These are phyloP conservation scores for Abrostola triplasia DNA, from an alignment of 2,888 invertebrate genomes.

Conservation along the genomic window DNA sequence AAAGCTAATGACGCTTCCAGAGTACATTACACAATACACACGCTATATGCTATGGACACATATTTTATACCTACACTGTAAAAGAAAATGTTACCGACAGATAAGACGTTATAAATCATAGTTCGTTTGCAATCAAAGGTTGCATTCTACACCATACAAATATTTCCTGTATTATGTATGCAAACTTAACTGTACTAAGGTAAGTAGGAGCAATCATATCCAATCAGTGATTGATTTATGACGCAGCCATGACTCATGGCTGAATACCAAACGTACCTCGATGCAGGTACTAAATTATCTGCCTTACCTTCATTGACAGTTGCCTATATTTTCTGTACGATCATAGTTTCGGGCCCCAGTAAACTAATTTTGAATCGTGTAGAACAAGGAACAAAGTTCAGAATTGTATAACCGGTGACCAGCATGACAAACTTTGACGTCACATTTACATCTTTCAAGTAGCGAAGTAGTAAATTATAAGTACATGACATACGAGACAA, in stretches of 20 bases:
- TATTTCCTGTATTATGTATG: slow-evolving; percentile 29
- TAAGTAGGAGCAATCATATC: slow-evolving; percentile 19
- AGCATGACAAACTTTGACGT: slow-evolving; percentile 29
- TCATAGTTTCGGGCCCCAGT: slow-evolving; percentile 16
- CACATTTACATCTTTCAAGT: slow-evolving; percentile 63
- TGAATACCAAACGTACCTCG: slow-evolving; percentile 38
- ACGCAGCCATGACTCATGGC: slow-evolving; percentile 21
- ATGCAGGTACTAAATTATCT: slow-evolving; percentile 46
- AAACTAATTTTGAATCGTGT: slow-evolving; percentile 8
- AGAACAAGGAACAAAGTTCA: slow-evolving; percentile 2
- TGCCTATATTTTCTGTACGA: slow-evolving; percentile 25
- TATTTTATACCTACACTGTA: too few species aligned
- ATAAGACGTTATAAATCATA: too few species aligned
- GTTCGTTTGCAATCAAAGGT: background rate
- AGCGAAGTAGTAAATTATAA: slow-evolving; percentile 70
- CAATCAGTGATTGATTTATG: slow-evolving; percentile 44
- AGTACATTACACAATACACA: too few species aligned
- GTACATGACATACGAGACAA: slow-evolving; percentile 68
- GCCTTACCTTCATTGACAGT: slow-evolving; percentile 36
- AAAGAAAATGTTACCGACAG: too few species aligned
- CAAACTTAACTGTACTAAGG: slow-evolving; percentile 29
- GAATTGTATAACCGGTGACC: background rate
- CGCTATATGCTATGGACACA: too few species aligned
- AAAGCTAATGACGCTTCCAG: too few species aligned
- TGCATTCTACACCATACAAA: background rate